Evolutionary conservation across 2,797 vertebrate species (phyloP).

Genomic region (Ficedula albicollis): DNA sequence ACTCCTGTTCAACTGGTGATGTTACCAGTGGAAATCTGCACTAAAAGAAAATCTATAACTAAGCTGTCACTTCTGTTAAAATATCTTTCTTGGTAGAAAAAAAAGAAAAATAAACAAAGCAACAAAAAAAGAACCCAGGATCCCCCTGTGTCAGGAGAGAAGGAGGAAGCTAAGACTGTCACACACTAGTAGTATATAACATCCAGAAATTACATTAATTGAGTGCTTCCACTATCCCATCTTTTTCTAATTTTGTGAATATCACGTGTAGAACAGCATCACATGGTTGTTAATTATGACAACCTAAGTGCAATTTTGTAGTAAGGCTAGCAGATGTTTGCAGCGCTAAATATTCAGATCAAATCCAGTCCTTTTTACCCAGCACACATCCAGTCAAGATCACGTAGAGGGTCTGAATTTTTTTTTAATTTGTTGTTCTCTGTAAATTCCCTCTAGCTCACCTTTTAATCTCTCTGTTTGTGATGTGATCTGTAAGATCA

Average conservation of each 20-base stretch:
- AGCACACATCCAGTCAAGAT: neutral
- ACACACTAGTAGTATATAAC: neutral
- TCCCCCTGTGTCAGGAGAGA: neutral
- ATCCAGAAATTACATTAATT: neutral
- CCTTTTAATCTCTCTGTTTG: neutral
- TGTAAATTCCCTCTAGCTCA: neutral
- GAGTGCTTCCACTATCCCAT: conserved; percentile 15
- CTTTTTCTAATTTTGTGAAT: conserved; percentile 27
- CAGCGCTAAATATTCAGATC: conserved; percentile 19
- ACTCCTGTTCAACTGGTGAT: conserved; percentile 47
- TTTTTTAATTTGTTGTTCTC: neutral
- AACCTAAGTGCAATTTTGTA: conserved; percentile 41
- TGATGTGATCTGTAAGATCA: neutral
- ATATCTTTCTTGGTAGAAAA: neutral
- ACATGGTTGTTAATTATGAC: conserved; percentile 40
- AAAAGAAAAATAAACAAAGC: neutral
- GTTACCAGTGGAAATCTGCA: conserved; percentile 43
- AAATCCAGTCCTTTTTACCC: neutral
- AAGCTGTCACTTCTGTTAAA: conserved; percentile 17
- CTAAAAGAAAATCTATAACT: conserved; percentile 15
- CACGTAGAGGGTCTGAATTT: neutral
- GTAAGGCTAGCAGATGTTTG: conserved; percentile 27
- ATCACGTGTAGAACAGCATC: conserved; percentile 21
- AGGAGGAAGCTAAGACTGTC: neutral
- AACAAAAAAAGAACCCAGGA: no score